phyloP scores from a whole-genome alignment of 2,888 invertebrate species.

The Pocota personata region DNA sequence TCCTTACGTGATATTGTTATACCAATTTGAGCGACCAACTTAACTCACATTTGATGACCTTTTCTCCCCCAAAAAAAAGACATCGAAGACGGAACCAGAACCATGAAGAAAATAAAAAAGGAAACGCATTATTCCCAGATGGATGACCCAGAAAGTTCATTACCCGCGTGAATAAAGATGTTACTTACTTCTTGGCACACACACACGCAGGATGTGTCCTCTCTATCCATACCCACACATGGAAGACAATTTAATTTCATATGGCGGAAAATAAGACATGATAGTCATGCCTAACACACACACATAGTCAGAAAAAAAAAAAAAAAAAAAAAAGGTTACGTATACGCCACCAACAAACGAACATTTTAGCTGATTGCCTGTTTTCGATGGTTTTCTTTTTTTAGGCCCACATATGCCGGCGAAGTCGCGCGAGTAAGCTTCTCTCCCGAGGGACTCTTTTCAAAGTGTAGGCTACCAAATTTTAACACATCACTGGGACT shows the following conservation, averaged over 20 bases:
- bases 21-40: slow-evolving; percentile 17
- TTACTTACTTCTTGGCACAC: slow-evolving; percentile 26
- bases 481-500: slow-evolving; percentile 47
- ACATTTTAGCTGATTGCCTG: slow-evolving; percentile 63
- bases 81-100: neutral
- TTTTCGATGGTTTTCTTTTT: slow-evolving; percentile 16
- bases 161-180: slow-evolving; percentile 58
- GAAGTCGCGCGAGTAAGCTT: slow-evolving; percentile 19
- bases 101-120: neutral
- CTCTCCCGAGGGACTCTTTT: slow-evolving; percentile 52
- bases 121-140: slow-evolving; percentile 56
- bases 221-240: neutral
- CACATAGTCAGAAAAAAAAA: neutral
- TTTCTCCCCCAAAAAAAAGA: neutral
- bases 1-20: neutral
- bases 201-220: neutral
- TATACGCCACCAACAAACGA: slow-evolving; percentile 44
- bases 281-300: neutral
- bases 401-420: slow-evolving; percentile 16
- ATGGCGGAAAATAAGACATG: slow-evolving; percentile 20
- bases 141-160: slow-evolving; percentile 68
- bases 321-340: slow-evolving; percentile 22
- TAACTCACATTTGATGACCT: slow-evolving; percentile 15
- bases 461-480: slow-evolving; percentile 29
- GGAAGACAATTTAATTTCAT: slow-evolving; percentile 16